phyloP scores from a whole-genome alignment of 2,888 invertebrate species.

The Drosophila eohydei region DNA sequence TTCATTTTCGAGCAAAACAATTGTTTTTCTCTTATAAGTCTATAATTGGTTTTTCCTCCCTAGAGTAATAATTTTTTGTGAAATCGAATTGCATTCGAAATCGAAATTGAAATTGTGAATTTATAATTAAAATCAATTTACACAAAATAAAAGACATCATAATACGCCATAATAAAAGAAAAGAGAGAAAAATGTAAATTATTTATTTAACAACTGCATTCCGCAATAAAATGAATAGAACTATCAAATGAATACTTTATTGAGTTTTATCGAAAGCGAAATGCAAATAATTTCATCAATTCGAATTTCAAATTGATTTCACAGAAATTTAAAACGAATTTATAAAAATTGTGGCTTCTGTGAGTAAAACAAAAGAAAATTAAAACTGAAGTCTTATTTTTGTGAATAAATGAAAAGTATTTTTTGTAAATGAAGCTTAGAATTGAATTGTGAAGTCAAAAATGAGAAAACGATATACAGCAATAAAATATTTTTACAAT shows the following conservation, averaged over 20 bases:
- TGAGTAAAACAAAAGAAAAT: background rate
- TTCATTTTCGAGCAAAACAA: constrained; percentile 3
- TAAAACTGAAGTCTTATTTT: background rate
- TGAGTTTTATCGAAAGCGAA: constrained; percentile 4
- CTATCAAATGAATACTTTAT: constrained; percentile 5
- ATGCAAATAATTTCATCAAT: constrained; percentile 11
- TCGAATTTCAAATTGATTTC: constrained; percentile 5
- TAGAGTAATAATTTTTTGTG: background rate
- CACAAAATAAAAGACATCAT: background rate
- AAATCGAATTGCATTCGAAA: constrained; percentile 5
- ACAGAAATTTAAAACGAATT: background rate
- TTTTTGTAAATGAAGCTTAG: background rate
- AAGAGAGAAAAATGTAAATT: background rate
- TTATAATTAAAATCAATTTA: constrained; percentile 5
- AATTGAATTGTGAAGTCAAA: no score
- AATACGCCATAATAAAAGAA: background rate
- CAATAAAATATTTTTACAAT: background rate
- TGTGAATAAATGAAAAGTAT: background rate
- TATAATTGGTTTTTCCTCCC: constrained; percentile 6
- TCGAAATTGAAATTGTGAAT: constrained; percentile 17
- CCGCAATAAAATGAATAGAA: background rate
- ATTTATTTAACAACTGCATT: constrained; percentile 5
- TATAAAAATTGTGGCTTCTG: constrained; percentile 1
- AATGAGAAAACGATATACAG: background rate
- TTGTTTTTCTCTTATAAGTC: background rate